phyloP scores from a whole-genome alignment of 1,140 invertebrate species.

The Saccostrea echinata region DNA sequence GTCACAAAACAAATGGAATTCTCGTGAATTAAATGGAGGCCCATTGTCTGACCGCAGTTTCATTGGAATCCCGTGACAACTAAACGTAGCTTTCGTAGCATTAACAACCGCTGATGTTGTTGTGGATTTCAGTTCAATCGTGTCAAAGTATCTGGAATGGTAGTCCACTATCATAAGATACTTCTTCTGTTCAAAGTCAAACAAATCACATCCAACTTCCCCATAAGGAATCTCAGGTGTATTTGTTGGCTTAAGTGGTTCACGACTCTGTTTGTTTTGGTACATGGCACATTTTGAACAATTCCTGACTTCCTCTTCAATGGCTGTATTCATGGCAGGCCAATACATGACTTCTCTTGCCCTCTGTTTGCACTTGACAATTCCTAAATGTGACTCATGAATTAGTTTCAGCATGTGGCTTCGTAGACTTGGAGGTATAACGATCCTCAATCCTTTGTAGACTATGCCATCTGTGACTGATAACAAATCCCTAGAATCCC shows the following conservation, averaged over 20 bases:
- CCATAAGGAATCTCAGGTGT: not conserved
- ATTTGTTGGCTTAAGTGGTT: too few relatives aligned
- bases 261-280: slow-evolving; percentile 34
- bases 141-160: not conserved
- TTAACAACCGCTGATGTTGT: slow-evolving; percentile 30
- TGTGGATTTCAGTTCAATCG: not conserved
- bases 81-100: not conserved
- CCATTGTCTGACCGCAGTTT: not conserved
- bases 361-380: slow-evolving; percentile 22
- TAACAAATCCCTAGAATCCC: not conserved
- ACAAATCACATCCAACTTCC: slow-evolving; percentile 27
- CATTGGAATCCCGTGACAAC: not conserved
- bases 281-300: not conserved
- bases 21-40: slow-evolving; percentile 7
- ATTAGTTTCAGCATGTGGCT: not conserved
- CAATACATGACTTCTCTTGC: not conserved
- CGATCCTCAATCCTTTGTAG: slow-evolving; percentile 1
- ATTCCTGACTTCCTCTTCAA: not conserved
- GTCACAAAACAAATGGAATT: not conserved
- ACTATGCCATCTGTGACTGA: not conserved
- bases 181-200: not conserved
- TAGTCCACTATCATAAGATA: slow-evolving; percentile 15
- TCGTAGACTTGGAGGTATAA: not conserved
- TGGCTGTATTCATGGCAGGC: not conserved
- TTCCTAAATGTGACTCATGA: too few relatives aligned